Evolutionary conservation across 1,140 invertebrate genomes (phyloP), one percentile per base, ranked within the genome.

Genomic region (Halesus radiatus): DNA sequence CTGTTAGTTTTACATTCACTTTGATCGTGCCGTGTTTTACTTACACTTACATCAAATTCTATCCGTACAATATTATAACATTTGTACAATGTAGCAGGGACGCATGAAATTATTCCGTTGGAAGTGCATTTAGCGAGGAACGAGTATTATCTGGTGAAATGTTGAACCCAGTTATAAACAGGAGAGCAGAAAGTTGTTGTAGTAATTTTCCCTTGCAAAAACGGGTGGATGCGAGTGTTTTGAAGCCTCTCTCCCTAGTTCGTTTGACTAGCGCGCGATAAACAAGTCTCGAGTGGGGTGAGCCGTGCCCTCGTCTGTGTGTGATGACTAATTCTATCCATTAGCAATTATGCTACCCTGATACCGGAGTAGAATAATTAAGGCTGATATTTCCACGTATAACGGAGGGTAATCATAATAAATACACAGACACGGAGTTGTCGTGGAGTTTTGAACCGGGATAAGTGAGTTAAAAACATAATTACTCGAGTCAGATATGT

Each of bases 261-360:
- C 29, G 58, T 75, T 75, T 75, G 72, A 58, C 54, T 75, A 37
- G 72, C 72, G 72, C 53, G 72, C 72, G 72, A 75, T 75, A 75
- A 75, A 75, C 72, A 75, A 75, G 72, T 75, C 72, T 75, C 72
- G 32, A 75, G 72, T 60, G 54, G 72, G 72, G 72, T 20, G 37
- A 10, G 32, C 20, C 37, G 18, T 58, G 23, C 53, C 72, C 26
- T 54, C 72, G 54, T 56, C 72, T 75, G 72, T 75, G 72, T 75
- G 72, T 58, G 72, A 75, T 75, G 72, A 75, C 72, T 75, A 75
- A 75, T 75, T 75, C 37, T 75, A 75, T 75, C 72, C 72, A 75
- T 75, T 75, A 75, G 54, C 72, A 75, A 75, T 75, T 75, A 75
- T 75, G 72, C 72, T 75, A 75, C 72, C 72, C 72, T 75, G 72